Evolutionary conservation across 2,888 invertebrate species (phyloP), one percentile per base, ranked within the genome.

Genomic region (Oxyteleia sp.): DNA sequence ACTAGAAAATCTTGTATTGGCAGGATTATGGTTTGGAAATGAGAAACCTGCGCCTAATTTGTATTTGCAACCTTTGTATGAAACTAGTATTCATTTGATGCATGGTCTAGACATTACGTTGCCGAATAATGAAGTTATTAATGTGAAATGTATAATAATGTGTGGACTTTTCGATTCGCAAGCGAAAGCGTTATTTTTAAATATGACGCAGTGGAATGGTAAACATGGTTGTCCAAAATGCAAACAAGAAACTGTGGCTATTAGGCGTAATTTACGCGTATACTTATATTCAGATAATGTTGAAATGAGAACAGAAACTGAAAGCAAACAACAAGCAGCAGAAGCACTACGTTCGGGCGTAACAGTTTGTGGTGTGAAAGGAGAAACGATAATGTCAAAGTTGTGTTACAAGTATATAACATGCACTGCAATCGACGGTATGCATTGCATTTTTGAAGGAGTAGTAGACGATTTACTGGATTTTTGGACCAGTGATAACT

Each of bases 151-250:
- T 45, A 74, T 79, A 4, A 55, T 55, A 29, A 23, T 74, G 3
- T 53, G 61, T 18, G 76, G 76, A 13, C 51, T 68, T 15, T 15
- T 38, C 13, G 81, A 84, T 53, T 23, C 64, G 2, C 84, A 81
- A 18, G 81, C 84, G 0, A 76, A 81, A 53, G 66, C 82, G 13
- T 47, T 79, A 18, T 83, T 80, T 61, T 49, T 83, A 8, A 32
- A 18, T 23, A 64, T 82, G 55, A 61, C 26, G 26, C 61, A 76
- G 15, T 84, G 53, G 11, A 81, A 81, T 72, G 76, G 84, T 15
- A 51, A 32, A 29, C 69, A 41, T 32, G 69, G 79, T 0, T 38
- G 38, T n/a, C 38, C 11, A n/a, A 45, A 45, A 16, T 45, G 45
- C 7, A 45, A 45, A 16, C 45, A 45, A 18, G 1, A 1, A 45